phyloP scores from a whole-genome alignment of 92 coral and sea anemone species.

The Umimayanthus chanpuru region DNA sequence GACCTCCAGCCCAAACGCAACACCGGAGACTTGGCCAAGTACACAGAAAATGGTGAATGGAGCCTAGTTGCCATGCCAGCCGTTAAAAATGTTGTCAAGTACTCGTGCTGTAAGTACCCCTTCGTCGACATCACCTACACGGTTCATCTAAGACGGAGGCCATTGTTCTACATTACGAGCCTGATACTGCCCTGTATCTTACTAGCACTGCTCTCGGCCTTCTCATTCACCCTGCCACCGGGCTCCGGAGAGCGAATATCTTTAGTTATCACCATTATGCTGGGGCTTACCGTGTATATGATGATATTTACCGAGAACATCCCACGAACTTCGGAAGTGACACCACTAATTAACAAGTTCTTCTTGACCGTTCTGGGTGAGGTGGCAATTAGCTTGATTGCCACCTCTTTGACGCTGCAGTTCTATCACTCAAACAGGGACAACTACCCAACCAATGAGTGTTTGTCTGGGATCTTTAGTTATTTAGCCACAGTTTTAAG shows the following conservation, averaged over 20 bases:
- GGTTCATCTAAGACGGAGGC: slow-evolving; percentile 76
- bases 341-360: slow-evolving; percentile 83
- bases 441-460: slow-evolving; percentile 59
- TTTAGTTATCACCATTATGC: slow-evolving; percentile 82
- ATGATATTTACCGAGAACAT: slow-evolving; percentile 92
- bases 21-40: slow-evolving; percentile 80
- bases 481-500: slow-evolving; percentile 61
- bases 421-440: slow-evolving; percentile 82
- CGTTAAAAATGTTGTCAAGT: slow-evolving; percentile 64
- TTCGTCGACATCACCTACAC: slow-evolving; percentile 83
- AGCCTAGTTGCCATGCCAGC: slow-evolving; percentile 67
- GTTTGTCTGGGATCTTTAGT: slow-evolving; percentile 63
- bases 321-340: slow-evolving; percentile 84
- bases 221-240: slow-evolving; percentile 88
- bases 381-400: slow-evolving; percentile 75
- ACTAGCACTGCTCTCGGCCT: slow-evolving; percentile 73
- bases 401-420: slow-evolving; percentile 81
- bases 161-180: slow-evolving; percentile 84
- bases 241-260: slow-evolving; percentile 93
- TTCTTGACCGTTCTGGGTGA: slow-evolving; percentile 82
- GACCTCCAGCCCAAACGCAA: slow-evolving; percentile 62
- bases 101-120: slow-evolving; percentile 78
- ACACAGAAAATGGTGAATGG: slow-evolving; percentile 94
- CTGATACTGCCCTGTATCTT: slow-evolving; percentile 90
- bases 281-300: slow-evolving; percentile 95